These are phyloP conservation scores for Littorina saxatilis DNA, from an alignment of 1,140 invertebrate genomes.

Conservation along the genomic window DNA sequence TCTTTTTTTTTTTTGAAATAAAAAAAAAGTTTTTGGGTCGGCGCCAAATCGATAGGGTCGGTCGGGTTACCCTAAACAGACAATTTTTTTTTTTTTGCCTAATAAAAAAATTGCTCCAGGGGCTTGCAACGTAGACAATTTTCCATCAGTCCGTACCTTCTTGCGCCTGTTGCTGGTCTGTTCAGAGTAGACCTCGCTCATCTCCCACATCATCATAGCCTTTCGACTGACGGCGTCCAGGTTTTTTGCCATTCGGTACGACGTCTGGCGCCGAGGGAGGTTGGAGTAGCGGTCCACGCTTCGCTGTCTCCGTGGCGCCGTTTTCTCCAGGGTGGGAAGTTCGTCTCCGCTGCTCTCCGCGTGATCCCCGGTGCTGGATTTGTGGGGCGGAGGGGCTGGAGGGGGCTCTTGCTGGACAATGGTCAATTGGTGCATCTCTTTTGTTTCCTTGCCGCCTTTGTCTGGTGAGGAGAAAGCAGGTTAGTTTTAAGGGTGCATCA, in stretches of 20 bases:
- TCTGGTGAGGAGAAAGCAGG: too few relatives aligned
- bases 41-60: too few relatives aligned
- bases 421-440: background rate
- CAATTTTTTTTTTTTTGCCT: too few relatives aligned
- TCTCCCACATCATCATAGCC: constrained; percentile 68
- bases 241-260: constrained; percentile 66
- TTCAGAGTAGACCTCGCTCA: constrained; percentile 66
- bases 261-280: constrained; percentile 61
- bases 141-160: too few relatives aligned
- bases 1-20: too few relatives aligned
- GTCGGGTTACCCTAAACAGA: too few relatives aligned
- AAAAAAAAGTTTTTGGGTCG: too few relatives aligned
- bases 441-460: background rate
- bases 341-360: constrained; percentile 39
- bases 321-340: constrained; percentile 39
- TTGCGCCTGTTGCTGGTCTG: constrained; percentile 46
- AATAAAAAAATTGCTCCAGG: too few relatives aligned
- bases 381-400: background rate
- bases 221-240: constrained; percentile 70
- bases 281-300: constrained; percentile 50
- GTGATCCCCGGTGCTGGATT: background rate
- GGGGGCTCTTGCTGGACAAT: background rate
- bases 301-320: constrained; percentile 33
- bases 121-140: too few relatives aligned
- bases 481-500: too few relatives aligned